Evolutionary conservation across 2,888 invertebrate species (phyloP).

Genomic region (Eilema caniola): DNA sequence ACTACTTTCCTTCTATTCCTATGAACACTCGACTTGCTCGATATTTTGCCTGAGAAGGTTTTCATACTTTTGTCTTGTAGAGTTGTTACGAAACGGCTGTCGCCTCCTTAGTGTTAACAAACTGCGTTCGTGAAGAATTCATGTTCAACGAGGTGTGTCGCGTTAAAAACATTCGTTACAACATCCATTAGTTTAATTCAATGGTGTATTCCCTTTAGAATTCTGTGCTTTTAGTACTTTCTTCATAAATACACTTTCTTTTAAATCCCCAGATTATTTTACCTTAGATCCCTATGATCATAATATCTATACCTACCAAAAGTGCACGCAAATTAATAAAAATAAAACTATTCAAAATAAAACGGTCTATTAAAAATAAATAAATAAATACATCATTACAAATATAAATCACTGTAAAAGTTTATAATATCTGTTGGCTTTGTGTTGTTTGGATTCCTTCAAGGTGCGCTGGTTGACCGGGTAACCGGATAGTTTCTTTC

Average conservation of each 20-base stretch:
- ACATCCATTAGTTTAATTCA: background rate
- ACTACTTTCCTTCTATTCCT: background rate
- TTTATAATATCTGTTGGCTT: constrained; percentile 49
- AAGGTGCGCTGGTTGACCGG: constrained; percentile 34
- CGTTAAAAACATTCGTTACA: background rate
- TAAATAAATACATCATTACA: constrained; percentile 17
- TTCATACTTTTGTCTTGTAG: background rate
- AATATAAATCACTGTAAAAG: constrained; percentile 40
- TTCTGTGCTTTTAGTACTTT: no score
- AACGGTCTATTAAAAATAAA: constrained; percentile 5
- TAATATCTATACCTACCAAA: no score
- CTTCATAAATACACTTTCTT: no score
- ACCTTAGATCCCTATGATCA: no score
- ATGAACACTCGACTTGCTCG: background rate
- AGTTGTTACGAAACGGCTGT: background rate
- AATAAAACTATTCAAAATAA: background rate
- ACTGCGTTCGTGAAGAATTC: background rate
- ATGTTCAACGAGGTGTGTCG: background rate
- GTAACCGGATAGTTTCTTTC: constrained; percentile 66
- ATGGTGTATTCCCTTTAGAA: no score
- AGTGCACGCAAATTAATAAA: background rate
- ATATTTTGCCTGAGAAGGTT: background rate
- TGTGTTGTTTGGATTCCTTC: constrained; percentile 46
- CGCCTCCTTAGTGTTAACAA: background rate
- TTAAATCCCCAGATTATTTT: no score